Evolutionary conservation across 2,797 vertebrate species (phyloP), one percentile per base, ranked within the genome.

Genomic region (Chaetodon trifasciatus): DNA sequence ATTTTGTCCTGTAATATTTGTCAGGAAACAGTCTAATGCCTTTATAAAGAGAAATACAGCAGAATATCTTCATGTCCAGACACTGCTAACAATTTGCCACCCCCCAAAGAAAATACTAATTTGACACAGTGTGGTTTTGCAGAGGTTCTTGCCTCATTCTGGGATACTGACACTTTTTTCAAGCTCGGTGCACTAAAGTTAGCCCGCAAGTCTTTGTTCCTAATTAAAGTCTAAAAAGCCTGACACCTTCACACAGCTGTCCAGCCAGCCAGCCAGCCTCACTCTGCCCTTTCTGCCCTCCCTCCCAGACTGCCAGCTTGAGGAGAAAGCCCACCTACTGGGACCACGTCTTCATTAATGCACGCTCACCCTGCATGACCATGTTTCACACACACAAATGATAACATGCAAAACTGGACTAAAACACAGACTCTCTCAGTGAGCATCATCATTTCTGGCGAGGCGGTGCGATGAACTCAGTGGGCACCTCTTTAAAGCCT

Each of bases 191-290:
- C 58, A 71, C 69, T 85, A 71, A 82, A 84, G 62, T 75, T 23
- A 42, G 44, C 23, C 58, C 2, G 8, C 23, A 74, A 62, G 62
- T 74, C 71, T 76, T 64, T 3, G 46, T 75, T 70, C 63, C 79
- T 89, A 84, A 92, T 89, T 90, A 83, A 88, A 23, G 49, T 78
- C 65, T 62, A 78, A 76, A 89, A 87, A 66, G 74, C 76, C 85
- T 74, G 84, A 89, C 70, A 76, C 74, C 61, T 74, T 67, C 69
- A 62, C 66, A 64, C 28, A 32, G 28, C 28, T 32, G 28, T 32
- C 28, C 28, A 32, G 3, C 28, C 39, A 68, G 68, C 64, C 44
- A 77, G 50, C 61, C 69, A 58, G 52, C 44, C 53, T 52, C 68
- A 68, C 21, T 24, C 67, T 68, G 74, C 63, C 77, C 70, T 77